Evolutionary conservation across 2,888 invertebrate species (phyloP).

Genomic region (Marronus borbonicus): DNA sequence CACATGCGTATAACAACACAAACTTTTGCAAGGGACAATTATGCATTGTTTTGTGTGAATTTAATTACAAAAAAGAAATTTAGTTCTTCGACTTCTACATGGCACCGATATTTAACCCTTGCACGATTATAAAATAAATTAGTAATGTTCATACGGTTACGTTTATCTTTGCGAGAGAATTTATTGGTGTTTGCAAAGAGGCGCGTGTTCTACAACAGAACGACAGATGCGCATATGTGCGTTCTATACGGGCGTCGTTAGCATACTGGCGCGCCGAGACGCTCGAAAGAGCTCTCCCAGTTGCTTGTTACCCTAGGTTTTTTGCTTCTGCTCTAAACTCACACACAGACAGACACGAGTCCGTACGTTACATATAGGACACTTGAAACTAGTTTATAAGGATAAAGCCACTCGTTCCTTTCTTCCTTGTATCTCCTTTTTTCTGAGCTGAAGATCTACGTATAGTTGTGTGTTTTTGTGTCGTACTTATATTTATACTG

Average conservation of each 20-base stretch:
- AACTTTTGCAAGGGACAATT: constrained; percentile 27
- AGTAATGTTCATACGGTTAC: constrained; percentile 35
- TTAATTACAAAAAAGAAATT: neutral
- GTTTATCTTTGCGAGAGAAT: constrained; percentile 40
- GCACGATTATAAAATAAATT: constrained; percentile 28
- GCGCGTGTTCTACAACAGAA: constrained; percentile 38
- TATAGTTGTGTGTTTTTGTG: constrained; percentile 26
- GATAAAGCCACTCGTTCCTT: constrained; percentile 48
- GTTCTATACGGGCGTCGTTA: constrained; percentile 54
- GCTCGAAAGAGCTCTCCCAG: constrained; percentile 62
- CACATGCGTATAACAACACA: neutral
- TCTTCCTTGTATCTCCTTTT: constrained; percentile 27
- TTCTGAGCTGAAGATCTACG: constrained; percentile 12
- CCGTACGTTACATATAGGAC: constrained; percentile 20
- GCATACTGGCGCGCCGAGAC: constrained; percentile 61
- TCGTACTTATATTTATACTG: constrained; percentile 23
- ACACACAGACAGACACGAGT: neutral
- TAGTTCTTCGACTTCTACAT: neutral
- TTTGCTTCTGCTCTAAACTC: constrained; percentile 60
- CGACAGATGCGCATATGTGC: constrained; percentile 40
- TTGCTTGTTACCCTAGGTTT: constrained; percentile 63
- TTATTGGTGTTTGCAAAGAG: constrained; percentile 28
- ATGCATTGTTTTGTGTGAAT: neutral
- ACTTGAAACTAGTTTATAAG: constrained; percentile 38
- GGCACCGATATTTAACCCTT: neutral